phyloP scores from a whole-genome alignment of 2,113 vertebrate genomes.

The Grantiella picta region DNA sequence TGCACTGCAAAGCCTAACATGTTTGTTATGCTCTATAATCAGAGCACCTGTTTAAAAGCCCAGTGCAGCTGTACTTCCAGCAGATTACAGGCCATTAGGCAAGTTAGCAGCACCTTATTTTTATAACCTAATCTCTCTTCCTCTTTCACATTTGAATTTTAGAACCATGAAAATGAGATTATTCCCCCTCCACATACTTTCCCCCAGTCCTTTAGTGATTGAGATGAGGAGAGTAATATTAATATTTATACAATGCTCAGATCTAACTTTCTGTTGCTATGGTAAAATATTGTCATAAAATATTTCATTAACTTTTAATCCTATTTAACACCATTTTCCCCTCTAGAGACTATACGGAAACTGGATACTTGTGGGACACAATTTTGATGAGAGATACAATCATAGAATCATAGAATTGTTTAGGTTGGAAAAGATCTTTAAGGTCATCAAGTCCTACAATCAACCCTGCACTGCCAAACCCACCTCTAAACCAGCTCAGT shows the following conservation, averaged over 20 bases:
- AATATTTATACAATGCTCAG: constrained; percentile 56
- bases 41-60: constrained; percentile 72
- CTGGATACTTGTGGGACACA: neutral
- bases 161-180: constrained; percentile 57
- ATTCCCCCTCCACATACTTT: neutral
- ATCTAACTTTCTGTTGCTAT: constrained; percentile 50
- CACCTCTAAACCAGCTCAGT: neutral
- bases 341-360: neutral
- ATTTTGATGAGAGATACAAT: neutral
- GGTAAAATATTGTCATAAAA: constrained; percentile 58
- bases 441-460: neutral
- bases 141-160: constrained; percentile 55
- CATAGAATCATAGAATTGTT: neutral
- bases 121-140: constrained; percentile 63
- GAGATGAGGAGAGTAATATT: constrained; percentile 51
- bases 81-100: constrained; percentile 68
- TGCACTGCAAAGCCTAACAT: constrained; percentile 61
- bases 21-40: constrained; percentile 68
- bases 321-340: neutral
- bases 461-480: neutral
- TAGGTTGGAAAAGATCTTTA: neutral
- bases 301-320: constrained; percentile 74
- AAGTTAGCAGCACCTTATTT: constrained; percentile 65
- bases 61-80: constrained; percentile 62
- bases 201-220: constrained; percentile 14